Base-by-base conservation (phyloP, 1,140 invertebrate species). In the Sweltsa coloradensis region DNA sequence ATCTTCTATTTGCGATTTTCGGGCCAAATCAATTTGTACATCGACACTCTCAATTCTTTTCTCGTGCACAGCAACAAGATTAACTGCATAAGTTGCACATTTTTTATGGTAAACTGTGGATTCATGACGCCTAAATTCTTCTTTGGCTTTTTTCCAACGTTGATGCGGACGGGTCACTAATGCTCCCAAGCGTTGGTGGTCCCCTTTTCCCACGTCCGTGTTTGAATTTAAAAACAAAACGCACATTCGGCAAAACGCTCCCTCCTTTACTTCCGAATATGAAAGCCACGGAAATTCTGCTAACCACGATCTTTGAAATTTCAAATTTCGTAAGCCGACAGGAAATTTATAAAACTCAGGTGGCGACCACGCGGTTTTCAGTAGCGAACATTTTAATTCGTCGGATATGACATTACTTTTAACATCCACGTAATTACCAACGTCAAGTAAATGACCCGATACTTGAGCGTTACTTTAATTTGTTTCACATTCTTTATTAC, bases 111-210 rank as follows among this genome's bases (percentile, higher is more conserved):
- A 39, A 24, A 2, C 11, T 21, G 29, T 44, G 7, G 14, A 21
- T 43, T 39, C 22, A 40, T 55, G 51, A 16, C 47, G 39, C 19
- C 14, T 34, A 47, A 55, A 53, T 16, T 21, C 21, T 47, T 53
- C 45, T 24, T 23, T 50, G 6, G 41, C 51, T 37, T 53, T 52
- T 53, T 52, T 52, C 40, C 45, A 55, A 37, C 36, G n/a, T n/a
- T n/a, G n/a, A n/a, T n/a, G n/a, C n/a, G n/a, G 36, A 37, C 16
- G 18, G 23, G 23, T n/a, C n/a, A 31, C 29, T 9, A 31, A 31
- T 19, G 36, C 36, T 22, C n/a, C 36, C 5, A 42, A 50, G 37
- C 18, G 27, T 24, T 42, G 22, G 25, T 42, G 22, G 19, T 21
- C 22, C 5, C 22, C 41, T 23, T 42, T 42, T 21, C 36, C 36